Evolutionary conservation across 2,888 invertebrate genomes (phyloP).

Genomic region (Acronicta leporina): DNA sequence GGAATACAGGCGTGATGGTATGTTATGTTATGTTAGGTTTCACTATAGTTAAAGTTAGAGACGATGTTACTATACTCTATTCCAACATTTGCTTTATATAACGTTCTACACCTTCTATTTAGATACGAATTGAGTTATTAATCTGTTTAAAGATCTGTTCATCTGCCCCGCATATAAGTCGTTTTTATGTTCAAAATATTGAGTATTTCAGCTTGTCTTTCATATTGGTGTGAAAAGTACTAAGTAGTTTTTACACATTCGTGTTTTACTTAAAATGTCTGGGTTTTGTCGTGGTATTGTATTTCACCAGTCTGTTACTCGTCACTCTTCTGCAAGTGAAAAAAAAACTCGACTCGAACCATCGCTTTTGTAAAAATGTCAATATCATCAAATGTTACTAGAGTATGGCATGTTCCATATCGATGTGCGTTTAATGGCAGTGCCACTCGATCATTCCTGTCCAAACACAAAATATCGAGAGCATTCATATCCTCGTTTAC

Average conservation of each 20-base stretch:
- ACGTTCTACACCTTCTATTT: no score
- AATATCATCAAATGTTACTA: slow-evolving; percentile 19
- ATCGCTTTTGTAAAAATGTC: background rate
- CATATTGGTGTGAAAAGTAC: background rate
- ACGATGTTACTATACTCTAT: no score
- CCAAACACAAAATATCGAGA: slow-evolving; percentile 69
- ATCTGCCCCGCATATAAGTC: slow-evolving; percentile 25
- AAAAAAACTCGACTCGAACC: background rate
- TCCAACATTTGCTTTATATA: no score
- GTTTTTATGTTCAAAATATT: slow-evolving; percentile 7
- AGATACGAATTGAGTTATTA: slow-evolving; percentile 5
- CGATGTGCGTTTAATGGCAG: slow-evolving; percentile 40
- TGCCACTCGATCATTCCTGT: slow-evolving; percentile 69
- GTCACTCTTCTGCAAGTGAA: background rate
- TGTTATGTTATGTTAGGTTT: no score
- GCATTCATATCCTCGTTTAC: slow-evolving; percentile 64
- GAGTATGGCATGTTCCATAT: slow-evolving; percentile 6
- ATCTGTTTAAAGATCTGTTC: slow-evolving; percentile 12
- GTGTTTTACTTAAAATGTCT: slow-evolving; percentile 3
- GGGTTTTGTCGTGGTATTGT: slow-evolving; percentile 18
- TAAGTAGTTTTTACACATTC: no score
- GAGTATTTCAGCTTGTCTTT: background rate
- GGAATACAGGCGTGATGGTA: no score
- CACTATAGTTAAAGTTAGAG: no score
- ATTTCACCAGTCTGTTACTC: slow-evolving; percentile 10